phyloP scores from a whole-genome alignment of 2,113 vertebrate genomes.

The Urocitellus parryii region DNA sequence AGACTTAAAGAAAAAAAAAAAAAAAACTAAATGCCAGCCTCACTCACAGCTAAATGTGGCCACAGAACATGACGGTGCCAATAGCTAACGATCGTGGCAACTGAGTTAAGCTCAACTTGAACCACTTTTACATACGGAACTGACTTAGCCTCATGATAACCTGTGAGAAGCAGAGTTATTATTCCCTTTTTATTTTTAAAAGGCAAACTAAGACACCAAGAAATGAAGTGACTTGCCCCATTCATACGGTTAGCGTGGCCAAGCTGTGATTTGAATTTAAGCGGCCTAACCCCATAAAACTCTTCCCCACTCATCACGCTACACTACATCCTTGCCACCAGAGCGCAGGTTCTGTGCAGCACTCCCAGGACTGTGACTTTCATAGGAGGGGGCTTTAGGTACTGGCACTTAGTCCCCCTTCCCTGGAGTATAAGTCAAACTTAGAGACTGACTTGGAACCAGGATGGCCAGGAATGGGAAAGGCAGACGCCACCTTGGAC shows the following conservation, averaged over 20 bases:
- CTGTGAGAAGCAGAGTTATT: neutral
- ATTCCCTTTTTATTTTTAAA: neutral
- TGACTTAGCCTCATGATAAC: neutral
- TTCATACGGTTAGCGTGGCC: neutral
- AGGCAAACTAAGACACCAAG: neutral
- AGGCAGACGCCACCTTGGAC: neutral
- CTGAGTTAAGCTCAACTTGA: neutral
- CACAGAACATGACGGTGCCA: neutral
- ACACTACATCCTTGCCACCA: neutral
- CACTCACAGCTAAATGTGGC: neutral
- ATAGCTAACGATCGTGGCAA: neutral
- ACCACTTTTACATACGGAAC: neutral
- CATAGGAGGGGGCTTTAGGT: neutral
- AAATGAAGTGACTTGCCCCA: neutral
- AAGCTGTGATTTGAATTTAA: neutral
- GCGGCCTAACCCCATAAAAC: neutral
- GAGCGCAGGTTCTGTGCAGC: neutral
- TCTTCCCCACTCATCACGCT: neutral
- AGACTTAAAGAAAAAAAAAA: neutral
- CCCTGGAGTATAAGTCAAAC: neutral
- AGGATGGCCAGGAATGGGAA: conserved; percentile 2
- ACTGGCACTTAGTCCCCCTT: neutral
- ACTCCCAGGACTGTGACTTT: neutral
- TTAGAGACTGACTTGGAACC: neutral
- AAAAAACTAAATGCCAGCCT: neutral